These are phyloP conservation scores for Limulus polyphemus DNA, from an alignment of 2,888 invertebrate genomes.

Conservation along the genomic window DNA sequence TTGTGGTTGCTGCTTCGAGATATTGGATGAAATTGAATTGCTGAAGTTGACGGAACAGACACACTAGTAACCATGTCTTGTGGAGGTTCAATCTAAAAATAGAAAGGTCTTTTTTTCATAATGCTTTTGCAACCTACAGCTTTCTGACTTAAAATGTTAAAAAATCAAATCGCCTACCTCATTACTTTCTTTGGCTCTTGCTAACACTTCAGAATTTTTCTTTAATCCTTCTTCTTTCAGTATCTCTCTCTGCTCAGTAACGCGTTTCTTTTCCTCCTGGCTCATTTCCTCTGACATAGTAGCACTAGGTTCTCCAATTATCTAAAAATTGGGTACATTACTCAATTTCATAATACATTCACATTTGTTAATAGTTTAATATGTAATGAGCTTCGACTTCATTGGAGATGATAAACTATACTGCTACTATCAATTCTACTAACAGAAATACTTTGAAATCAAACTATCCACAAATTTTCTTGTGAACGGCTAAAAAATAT, in stretches of 20 bases:
- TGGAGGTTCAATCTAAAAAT: constrained; percentile 45
- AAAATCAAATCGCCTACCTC: constrained; percentile 46
- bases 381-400: too few species aligned
- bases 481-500: too few species aligned
- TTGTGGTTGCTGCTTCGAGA: constrained; percentile 37
- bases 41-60: constrained; percentile 58
- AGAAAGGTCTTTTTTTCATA: too few species aligned
- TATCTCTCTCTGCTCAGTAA: constrained; percentile 50
- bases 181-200: constrained; percentile 61
- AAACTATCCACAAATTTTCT: too few species aligned
- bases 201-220: constrained; percentile 47
- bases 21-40: constrained; percentile 52
- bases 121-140: too few species aligned
- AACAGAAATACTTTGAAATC: too few species aligned
- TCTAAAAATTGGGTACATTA: constrained; percentile 27
- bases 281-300: constrained; percentile 53
- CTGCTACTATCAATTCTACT: too few species aligned
- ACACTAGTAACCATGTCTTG: constrained; percentile 56
- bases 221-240: constrained; percentile 58
- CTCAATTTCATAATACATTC: too few species aligned
- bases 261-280: constrained; percentile 55
- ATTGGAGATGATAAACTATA: too few species aligned
- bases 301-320: constrained; percentile 49
- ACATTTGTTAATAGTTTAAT: too few species aligned
- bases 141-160: too few species aligned